phyloP scores from a whole-genome alignment of 2,797 vertebrate species.

The Numenius phaeopus region DNA sequence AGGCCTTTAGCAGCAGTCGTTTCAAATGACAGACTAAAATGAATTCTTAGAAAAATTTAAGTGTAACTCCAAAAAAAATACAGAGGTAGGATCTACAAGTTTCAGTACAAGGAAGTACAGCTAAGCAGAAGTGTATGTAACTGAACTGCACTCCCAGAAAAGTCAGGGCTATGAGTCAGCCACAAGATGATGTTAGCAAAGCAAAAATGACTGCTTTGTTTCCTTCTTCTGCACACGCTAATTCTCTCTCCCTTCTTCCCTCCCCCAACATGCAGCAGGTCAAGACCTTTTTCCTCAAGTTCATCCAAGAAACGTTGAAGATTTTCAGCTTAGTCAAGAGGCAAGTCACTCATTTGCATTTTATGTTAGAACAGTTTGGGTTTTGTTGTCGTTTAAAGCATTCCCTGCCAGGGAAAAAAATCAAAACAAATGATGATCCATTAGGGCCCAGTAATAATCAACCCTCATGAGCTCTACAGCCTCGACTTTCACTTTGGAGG shows the following conservation, averaged over 20 bases:
- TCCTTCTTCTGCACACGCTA: background rate
- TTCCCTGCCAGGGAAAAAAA: background rate
- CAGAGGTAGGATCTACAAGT: background rate
- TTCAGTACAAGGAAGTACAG: background rate
- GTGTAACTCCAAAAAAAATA: background rate
- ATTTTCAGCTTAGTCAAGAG: background rate
- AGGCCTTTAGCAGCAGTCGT: background rate
- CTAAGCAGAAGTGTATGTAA: background rate
- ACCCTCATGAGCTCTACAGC: background rate
- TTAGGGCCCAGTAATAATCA: background rate
- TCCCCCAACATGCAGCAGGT: background rate
- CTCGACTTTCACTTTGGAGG: background rate
- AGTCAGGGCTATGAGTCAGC: slow-evolving; percentile 49
- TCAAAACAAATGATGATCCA: background rate
- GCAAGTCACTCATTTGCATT: background rate
- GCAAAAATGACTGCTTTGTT: slow-evolving; percentile 46
- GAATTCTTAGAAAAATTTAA: background rate
- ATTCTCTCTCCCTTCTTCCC: background rate
- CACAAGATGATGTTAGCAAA: slow-evolving; percentile 25
- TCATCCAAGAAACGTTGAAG: background rate
- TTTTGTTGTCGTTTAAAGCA: background rate
- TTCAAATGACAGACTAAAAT: background rate
- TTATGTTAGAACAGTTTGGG: background rate
- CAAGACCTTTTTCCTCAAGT: background rate
- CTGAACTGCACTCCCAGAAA: slow-evolving; percentile 9